Evolutionary conservation across 2,888 invertebrate species (phyloP), one percentile per base, ranked within the genome.

Genomic region (Andrena bicolor): DNA sequence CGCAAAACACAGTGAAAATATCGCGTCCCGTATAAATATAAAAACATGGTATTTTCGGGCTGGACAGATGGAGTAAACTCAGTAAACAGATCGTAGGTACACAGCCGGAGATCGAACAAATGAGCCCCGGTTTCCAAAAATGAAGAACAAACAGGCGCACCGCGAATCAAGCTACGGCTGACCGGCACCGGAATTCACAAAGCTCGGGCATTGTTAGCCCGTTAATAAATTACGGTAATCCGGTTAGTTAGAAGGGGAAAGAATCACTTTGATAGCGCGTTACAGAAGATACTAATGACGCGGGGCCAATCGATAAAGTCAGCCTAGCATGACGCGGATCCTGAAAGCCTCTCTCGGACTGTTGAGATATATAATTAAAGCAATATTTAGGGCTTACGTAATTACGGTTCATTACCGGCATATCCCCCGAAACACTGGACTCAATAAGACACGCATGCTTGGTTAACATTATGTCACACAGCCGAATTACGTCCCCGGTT

Each of bases 381-480:
- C 86, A 89, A 91, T 91, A 92, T 92, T 91, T 90, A 41, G 88
- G 87, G 86, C 86, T 89, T 86, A 88, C 86, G 89, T 91, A 91
- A 92, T 92, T 92, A 91, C 81, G 85, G 88, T 91, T 91, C 89
- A 91, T 92, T 92, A 91, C 82, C 83, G 79, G 58, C 64, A 65
- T 41, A 41, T 73, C 70, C 82, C 69, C 70, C 64, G 74, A 81
- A 84, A 84, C 83, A 82, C 51, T 73, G 49, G 74, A 65, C 78
- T 75, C 84, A 72, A 82, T 88, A 85, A 86, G 88, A 88, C 85
- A 88, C 84, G 88, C 85, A 83, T 84, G 88, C 83, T 86, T 83
- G 83, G 80, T 85, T 88, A 85, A 88, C 81, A 85, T 88, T 88
- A 90, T 87, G 90, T 88, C 86, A 79, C 85, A 85, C 86, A 82